Evolutionary conservation across 2,888 invertebrate genomes (phyloP), one percentile per base, ranked within the genome.

Genomic region (Anticlea derivata): DNA sequence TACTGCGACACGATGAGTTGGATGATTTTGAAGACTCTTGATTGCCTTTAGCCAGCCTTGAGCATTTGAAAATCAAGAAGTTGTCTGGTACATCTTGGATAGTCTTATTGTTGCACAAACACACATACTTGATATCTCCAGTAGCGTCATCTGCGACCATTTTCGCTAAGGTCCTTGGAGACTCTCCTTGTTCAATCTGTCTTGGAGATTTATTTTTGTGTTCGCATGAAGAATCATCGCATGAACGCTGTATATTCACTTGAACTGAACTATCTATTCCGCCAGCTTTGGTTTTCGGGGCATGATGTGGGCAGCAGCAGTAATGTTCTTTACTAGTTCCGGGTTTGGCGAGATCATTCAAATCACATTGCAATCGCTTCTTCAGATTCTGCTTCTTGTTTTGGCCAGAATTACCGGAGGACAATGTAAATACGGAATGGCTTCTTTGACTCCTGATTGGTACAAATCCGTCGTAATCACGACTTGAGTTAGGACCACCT

Each of bases 351-450:
- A 64, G 48, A 29, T 73, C 71, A 45, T 66, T 72, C 4, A 66
- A 59, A 60, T 78, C 78, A 26, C 66, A 64, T 40, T 77, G 74
- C 35, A 73, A 55, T 49, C 68, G 76, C 33, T 78, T 80, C 56
- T 76, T 81, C 17, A 73, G 55, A 40, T 78, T 80, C 2, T 59
- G 59, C 26, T 76, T 76, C 56, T 76, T 81, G 30, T 64, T 62
- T 43, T 70, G 70, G 29, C 82, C 78, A 5, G 82, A 81, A 60
- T 77, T 80, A 12, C 78, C 82, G 23, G 88, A 87, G 2, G 89
- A 86, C 17, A 90, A 70, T 7, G 90, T 90, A 55, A 86, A 90
- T 0, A 90, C 89, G 5, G 89, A 88, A 62, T 90, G 89, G 57
- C 79, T 87, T 65, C 81, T 80, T 46, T 81, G 82, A 47, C 66